A percentile compares a stretch with the other conserved stretches of the same genome.
These are phyloP conservation scores for Corydoras sp. DNA, from an alignment of 2,113 vertebrate genomes.

Conservation along the genomic window DNA sequence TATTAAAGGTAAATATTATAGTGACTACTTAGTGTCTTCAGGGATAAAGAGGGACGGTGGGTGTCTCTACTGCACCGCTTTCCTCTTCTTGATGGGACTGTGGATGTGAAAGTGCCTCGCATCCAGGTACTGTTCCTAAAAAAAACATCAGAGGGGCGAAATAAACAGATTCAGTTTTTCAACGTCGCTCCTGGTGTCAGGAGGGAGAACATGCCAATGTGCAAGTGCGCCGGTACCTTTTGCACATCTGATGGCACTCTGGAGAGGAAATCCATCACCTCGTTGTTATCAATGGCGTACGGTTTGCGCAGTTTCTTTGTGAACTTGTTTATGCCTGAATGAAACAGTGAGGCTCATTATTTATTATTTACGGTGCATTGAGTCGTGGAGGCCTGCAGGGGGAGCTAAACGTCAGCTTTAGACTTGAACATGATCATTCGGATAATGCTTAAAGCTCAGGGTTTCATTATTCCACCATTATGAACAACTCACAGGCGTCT, in stretches of 20 bases:
- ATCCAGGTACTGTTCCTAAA: constrained; percentile 18
- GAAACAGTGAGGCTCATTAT: constrained; percentile 5
- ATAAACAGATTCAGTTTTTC: not conserved
- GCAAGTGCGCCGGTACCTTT: constrained; percentile 71
- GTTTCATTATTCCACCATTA: no score
- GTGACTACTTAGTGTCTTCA: constrained; percentile 2
- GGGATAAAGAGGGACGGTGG: not conserved
- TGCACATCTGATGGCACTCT: constrained; percentile 97
- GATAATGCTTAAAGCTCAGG: not conserved
- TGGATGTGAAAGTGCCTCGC: constrained; percentile 44
- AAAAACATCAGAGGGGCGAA: not conserved
- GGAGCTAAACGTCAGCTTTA: not conserved
- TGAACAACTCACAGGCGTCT: no score
- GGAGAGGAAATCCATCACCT: constrained; percentile 92
- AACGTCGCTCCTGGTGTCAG: not conserved
- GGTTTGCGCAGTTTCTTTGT: constrained; percentile 97
- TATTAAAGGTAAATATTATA: not conserved
- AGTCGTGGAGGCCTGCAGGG: constrained; percentile 6
- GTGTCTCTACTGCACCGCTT: constrained; percentile 10
- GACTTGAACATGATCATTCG: no score
- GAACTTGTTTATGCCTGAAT: constrained; percentile 95
- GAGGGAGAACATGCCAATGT: not conserved
- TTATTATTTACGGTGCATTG: not conserved
- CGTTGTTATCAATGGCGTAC: constrained; percentile 91
- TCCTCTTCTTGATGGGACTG: constrained; percentile 9